Evolutionary conservation across 64 coral and sea anemone genomes (phyloP).

Genomic region (Stichodactyla helianthus): DNA sequence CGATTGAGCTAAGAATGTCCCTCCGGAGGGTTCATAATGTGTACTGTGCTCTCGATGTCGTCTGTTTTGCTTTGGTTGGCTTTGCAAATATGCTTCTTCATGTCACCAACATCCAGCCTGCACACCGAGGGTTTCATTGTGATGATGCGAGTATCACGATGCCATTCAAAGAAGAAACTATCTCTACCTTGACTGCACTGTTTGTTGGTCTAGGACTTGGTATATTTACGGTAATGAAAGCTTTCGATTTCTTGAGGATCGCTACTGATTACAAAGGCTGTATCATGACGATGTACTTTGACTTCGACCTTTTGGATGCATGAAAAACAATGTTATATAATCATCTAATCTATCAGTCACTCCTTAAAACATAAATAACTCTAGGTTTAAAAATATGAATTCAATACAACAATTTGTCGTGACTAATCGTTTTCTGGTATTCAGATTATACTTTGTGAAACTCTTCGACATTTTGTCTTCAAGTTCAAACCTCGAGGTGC

Average conservation of each 20-base stretch:
- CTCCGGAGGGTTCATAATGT: not conserved
- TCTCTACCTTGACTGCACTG: conserved; percentile 32
- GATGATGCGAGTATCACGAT: conserved; percentile 34
- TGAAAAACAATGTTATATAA: not conserved
- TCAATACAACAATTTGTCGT: not conserved
- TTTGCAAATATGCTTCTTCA: conserved; percentile 46
- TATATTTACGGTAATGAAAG: conserved; percentile 16
- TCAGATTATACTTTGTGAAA: conserved; percentile 52
- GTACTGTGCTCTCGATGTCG: conserved; percentile 32
- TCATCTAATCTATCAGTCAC: not conserved
- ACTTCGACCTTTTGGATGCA: not conserved
- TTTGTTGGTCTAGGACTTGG: conserved; percentile 24
- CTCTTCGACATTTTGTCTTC: conserved; percentile 48
- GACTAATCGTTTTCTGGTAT: not conserved
- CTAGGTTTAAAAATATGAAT: not conserved
- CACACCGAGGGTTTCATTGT: conserved; percentile 43
- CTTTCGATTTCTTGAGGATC: not conserved
- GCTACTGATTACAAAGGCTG: not conserved
- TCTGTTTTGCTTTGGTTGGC: conserved; percentile 44
- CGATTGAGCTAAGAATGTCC: not conserved
- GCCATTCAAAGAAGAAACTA: conserved; percentile 34
- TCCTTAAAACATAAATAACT: not conserved
- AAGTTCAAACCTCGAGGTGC: conserved; percentile 2
- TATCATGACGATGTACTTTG: not conserved
- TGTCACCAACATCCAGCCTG: conserved; percentile 34